Evolutionary conservation across 2,888 invertebrate species (phyloP).

Genomic region (Hofmannophila pseudospretella): DNA sequence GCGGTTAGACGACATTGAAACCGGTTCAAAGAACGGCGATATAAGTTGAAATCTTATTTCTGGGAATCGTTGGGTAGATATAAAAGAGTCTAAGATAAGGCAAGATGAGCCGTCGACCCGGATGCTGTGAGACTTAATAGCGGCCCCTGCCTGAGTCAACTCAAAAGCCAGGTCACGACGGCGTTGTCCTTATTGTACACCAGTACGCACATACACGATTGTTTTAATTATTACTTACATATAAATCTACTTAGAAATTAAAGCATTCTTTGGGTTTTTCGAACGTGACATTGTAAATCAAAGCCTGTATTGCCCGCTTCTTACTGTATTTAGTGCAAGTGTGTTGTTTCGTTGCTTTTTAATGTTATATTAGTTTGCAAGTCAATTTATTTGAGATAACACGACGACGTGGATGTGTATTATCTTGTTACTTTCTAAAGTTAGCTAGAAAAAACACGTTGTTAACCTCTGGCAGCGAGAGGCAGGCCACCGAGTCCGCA

Average conservation of each 20-base stretch:
- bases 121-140: constrained; percentile 34
- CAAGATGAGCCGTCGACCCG: constrained; percentile 44
- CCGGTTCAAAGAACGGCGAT: constrained; percentile 24
- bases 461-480: constrained; percentile 74
- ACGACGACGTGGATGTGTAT: constrained; percentile 26
- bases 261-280: too few relatives aligned
- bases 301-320: too few relatives aligned
- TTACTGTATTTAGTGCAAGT: too few relatives aligned
- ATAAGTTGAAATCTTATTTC: constrained; percentile 26
- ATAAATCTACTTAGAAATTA: too few relatives aligned
- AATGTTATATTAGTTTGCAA: too few relatives aligned
- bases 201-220: too few relatives aligned
- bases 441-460: constrained; percentile 68
- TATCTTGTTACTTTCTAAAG: constrained; percentile 73
- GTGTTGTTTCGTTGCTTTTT: too few relatives aligned
- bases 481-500: constrained; percentile 61
- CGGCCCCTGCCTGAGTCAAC: constrained; percentile 30
- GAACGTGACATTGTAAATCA: too few relatives aligned
- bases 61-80: constrained; percentile 26
- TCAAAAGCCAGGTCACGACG: constrained; percentile 42
- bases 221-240: too few relatives aligned
- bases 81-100: constrained; percentile 35
- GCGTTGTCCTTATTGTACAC: constrained; percentile 21
- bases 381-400: constrained; percentile 37
- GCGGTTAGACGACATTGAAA: constrained; percentile 16